phyloP scores from a whole-genome alignment of 2,797 vertebrate genomes.

The Gobionotothen gibberifrons region DNA sequence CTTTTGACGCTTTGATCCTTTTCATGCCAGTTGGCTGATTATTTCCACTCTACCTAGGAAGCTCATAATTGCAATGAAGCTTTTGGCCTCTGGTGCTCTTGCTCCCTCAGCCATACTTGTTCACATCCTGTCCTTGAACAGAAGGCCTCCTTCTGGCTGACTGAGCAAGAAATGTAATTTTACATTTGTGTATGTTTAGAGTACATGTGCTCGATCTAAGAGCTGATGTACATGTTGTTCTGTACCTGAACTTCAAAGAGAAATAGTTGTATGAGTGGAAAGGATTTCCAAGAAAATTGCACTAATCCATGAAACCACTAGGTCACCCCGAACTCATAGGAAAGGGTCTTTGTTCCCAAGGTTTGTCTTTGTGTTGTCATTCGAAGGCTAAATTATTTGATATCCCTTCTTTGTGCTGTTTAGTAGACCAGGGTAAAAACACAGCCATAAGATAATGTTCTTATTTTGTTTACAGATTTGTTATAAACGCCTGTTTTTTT shows the following conservation, averaged over 20 bases:
- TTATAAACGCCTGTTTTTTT: not conserved
- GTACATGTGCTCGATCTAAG: not conserved
- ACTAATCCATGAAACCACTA: slow-evolving; percentile 33
- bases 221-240: not conserved
- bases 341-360: slow-evolving; percentile 40
- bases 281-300: slow-evolving; percentile 28
- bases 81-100: slow-evolving; percentile 15
- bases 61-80: slow-evolving; percentile 11
- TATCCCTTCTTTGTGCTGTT: slow-evolving; percentile 47
- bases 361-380: slow-evolving; percentile 37
- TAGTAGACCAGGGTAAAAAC: not conserved
- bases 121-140: slow-evolving; percentile 7
- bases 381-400: slow-evolving; percentile 39
- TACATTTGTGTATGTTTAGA: slow-evolving; percentile 2
- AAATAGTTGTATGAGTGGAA: slow-evolving; percentile 13
- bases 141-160: not conserved
- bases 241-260: slow-evolving; percentile 20
- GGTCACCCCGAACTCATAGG: slow-evolving; percentile 16
- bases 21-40: slow-evolving; percentile 15
- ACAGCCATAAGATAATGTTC: slow-evolving; percentile 1
- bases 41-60: slow-evolving; percentile 28
- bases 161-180: not conserved
- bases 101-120: not conserved
- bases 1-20: slow-evolving; percentile 17
- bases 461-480: slow-evolving; percentile 5